Conservation (phyloP, 2,113 vertebrate species). For the Poicephalus gulielmi region DNA sequence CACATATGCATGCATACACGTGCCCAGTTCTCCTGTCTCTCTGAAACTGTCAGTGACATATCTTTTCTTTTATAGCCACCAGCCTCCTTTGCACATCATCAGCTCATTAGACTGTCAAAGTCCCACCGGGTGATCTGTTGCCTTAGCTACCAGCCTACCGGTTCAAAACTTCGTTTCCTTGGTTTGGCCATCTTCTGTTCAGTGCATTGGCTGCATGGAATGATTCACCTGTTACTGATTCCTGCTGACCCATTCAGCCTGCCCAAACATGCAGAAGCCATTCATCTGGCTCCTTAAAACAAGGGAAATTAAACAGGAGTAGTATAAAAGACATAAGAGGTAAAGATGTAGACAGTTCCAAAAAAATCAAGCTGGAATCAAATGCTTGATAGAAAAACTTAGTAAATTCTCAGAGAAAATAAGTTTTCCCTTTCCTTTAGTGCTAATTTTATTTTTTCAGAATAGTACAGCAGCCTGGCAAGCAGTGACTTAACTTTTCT, state of each 20-base stretch:
- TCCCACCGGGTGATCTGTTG: background rate
- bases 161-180: slow-evolving; percentile 17
- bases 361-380: background rate
- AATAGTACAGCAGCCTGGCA: background rate
- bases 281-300: background rate
- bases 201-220: background rate
- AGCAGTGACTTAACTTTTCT: slow-evolving; percentile 9
- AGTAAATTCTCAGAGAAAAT: background rate
- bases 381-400: background rate
- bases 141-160: background rate
- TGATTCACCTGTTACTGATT: slow-evolving; percentile 22
- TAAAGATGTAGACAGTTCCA: background rate
- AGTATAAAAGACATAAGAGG: background rate
- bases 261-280: slow-evolving; percentile 5
- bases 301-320: background rate
- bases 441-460: background rate
- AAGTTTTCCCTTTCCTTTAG: background rate
- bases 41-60: background rate
- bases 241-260: background rate
- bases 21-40: background rate
- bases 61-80: background rate
- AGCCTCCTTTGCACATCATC: background rate
- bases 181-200: background rate
- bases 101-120: background rate
- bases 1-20: fast-evolving